Conservation (phyloP, 2,797 vertebrate species). For the Ateles fusciceps region DNA sequence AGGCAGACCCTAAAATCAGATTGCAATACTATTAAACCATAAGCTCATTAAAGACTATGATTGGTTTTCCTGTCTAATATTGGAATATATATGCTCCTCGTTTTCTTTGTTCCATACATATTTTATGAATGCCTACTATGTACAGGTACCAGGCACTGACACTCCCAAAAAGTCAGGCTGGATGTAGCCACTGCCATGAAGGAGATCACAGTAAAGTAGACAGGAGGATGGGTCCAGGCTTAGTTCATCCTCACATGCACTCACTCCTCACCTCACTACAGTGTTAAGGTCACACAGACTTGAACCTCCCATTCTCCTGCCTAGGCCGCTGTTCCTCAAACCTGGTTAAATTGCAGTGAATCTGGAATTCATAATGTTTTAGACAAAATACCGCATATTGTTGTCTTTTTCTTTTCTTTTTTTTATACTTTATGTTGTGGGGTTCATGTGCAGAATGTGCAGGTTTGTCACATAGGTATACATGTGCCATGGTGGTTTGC, state of each 20-base stretch:
- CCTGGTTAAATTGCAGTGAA: not conserved
- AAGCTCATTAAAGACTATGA: not conserved
- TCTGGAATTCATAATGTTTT: not conserved
- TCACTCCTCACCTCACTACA: not conserved
- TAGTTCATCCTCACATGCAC: rapidly evolving
- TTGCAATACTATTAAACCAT: not conserved
- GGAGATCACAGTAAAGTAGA: not conserved
- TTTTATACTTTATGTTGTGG: too few relatives aligned
- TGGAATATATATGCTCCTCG: not conserved
- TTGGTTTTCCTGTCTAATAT: not conserved
- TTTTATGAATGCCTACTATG: not conserved
- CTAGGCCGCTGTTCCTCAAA: not conserved
- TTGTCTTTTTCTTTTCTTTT: not conserved
- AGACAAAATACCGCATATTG: not conserved
- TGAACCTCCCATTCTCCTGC: not conserved
- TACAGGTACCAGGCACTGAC: not conserved
- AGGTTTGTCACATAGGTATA: too few relatives aligned
- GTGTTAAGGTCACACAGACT: not conserved
- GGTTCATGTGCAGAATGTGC: too few relatives aligned
- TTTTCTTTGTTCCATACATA: not conserved
- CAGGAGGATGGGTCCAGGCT: not conserved
- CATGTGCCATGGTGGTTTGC: too few relatives aligned
- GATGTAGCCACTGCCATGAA: not conserved
- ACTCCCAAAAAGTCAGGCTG: not conserved
- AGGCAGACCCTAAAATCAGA: not conserved